phyloP scores from a whole-genome alignment of 53 echinoderm and acorn worm genomes.

The Paracentrotus lividus region DNA sequence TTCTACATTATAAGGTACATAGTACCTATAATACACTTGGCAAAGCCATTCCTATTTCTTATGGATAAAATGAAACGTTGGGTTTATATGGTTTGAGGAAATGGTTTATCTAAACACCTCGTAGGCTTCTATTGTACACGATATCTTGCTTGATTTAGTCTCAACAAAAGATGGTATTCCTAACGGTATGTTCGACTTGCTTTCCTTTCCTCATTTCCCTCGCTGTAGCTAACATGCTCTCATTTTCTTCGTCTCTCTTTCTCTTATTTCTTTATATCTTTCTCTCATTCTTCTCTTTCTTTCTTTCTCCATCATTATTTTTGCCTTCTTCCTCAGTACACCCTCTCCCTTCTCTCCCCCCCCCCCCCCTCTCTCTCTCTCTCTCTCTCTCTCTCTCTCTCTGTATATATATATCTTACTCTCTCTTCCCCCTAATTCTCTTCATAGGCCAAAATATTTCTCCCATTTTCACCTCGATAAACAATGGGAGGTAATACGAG shows the following conservation, averaged over 20 bases:
- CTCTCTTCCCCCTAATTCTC: background rate
- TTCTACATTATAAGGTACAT: background rate
- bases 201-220: conserved; percentile 10
- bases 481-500: too few species aligned
- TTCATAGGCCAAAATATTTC: too few species aligned
- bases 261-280: background rate
- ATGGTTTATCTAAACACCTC: conserved; percentile 37
- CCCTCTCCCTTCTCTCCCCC: background rate
- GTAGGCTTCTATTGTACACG: conserved; percentile 30
- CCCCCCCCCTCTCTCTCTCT: background rate
- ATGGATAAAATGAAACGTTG: background rate
- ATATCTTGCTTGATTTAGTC: conserved; percentile 26
- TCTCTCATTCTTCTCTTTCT: background rate
- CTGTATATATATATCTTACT: background rate
- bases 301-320: background rate
- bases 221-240: background rate
- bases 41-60: background rate
- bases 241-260: background rate
- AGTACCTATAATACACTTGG: background rate
- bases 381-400: background rate
- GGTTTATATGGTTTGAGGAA: conserved; percentile 16
- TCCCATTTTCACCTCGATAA: too few species aligned
- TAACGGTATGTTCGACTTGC: conserved; percentile 1
- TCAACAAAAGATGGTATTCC: conserved; percentile 7
- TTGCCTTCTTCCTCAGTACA: background rate